phyloP scores from a whole-genome alignment of 1,140 invertebrate genomes.

The Pseudomyrmex cubaensis region DNA sequence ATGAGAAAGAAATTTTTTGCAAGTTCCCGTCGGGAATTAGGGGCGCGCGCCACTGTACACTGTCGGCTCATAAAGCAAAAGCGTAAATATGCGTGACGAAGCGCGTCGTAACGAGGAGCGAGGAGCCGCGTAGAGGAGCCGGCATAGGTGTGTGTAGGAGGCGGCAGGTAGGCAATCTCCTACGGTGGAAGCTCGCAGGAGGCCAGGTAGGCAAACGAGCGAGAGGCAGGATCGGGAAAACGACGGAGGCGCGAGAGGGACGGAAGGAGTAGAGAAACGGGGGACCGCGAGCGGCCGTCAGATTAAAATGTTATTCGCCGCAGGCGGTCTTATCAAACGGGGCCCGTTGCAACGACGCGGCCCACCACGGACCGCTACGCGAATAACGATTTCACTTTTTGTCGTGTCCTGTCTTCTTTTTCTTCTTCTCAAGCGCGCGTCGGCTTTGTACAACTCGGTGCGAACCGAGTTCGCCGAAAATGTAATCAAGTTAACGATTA shows the following conservation, averaged over 20 bases:
- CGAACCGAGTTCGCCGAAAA: slow-evolving; percentile 3
- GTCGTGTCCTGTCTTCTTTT: slow-evolving; percentile 17
- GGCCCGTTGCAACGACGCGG: slow-evolving; percentile 62
- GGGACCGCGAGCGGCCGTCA: slow-evolving; percentile 57
- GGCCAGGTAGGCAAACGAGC: slow-evolving; percentile 7
- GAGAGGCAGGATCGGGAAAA: slow-evolving; percentile 27
- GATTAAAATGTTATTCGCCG: slow-evolving; percentile 77
- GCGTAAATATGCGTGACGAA: slow-evolving; percentile 62
- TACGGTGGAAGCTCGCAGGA: slow-evolving; percentile 48
- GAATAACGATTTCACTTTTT: slow-evolving; percentile 74
- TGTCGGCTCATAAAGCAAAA: slow-evolving; percentile 52
- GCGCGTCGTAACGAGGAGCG: slow-evolving; percentile 60
- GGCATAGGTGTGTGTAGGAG: slow-evolving; percentile 58
- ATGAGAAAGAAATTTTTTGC: slow-evolving; percentile 1
- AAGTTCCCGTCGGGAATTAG: slow-evolving; percentile 34
- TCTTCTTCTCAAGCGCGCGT: slow-evolving; percentile 34
- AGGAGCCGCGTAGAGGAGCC: slow-evolving; percentile 46
- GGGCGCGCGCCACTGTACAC: slow-evolving; percentile 37
- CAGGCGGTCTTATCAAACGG: slow-evolving; percentile 75
- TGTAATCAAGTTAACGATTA: slow-evolving; percentile 41
- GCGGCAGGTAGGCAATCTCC: slow-evolving; percentile 62
- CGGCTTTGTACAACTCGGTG: not conserved
- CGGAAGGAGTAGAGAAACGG: slow-evolving; percentile 18
- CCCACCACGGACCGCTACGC: slow-evolving; percentile 50
- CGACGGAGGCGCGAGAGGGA: slow-evolving; percentile 32